phyloP scores from a whole-genome alignment of 2,797 vertebrate species.

The Siniperca undulata region DNA sequence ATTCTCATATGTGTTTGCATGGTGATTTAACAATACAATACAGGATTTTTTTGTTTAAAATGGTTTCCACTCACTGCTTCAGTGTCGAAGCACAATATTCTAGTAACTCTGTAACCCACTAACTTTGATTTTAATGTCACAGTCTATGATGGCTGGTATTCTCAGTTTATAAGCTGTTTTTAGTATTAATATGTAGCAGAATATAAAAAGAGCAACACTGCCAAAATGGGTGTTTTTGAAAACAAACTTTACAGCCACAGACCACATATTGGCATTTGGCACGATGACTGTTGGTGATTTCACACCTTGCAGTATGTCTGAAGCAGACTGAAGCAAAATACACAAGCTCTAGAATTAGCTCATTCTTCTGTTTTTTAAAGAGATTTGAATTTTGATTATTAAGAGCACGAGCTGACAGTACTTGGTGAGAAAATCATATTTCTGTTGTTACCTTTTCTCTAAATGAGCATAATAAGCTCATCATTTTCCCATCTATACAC shows the following conservation, averaged over 20 bases:
- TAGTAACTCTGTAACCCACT: background rate
- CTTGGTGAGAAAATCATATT: background rate
- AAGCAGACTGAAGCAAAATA: background rate
- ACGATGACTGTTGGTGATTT: background rate
- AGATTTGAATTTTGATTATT: background rate
- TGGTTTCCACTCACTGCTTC: background rate
- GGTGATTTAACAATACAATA: background rate
- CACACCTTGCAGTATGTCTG: background rate
- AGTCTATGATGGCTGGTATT: background rate
- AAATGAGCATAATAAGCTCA: slow-evolving; percentile 33
- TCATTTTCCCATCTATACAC: background rate
- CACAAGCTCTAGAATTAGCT: background rate
- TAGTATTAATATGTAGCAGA: background rate
- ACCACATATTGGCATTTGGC: background rate
- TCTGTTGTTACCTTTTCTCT: slow-evolving; percentile 1
- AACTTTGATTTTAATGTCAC: background rate
- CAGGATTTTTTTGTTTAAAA: background rate
- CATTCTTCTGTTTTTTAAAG: background rate
- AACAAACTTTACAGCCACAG: slow-evolving; percentile 7
- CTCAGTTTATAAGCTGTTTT: background rate
- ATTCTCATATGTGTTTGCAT: background rate
- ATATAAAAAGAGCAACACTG: background rate
- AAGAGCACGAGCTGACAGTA: background rate
- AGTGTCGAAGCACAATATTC: background rate
- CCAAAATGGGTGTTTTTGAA: background rate